A percentile compares a stretch with the other conserved stretches of the same genome.
These are phyloP conservation scores for Drosophila tsacasi DNA, from an alignment of 1,140 invertebrate species.

Conservation along the genomic window DNA sequence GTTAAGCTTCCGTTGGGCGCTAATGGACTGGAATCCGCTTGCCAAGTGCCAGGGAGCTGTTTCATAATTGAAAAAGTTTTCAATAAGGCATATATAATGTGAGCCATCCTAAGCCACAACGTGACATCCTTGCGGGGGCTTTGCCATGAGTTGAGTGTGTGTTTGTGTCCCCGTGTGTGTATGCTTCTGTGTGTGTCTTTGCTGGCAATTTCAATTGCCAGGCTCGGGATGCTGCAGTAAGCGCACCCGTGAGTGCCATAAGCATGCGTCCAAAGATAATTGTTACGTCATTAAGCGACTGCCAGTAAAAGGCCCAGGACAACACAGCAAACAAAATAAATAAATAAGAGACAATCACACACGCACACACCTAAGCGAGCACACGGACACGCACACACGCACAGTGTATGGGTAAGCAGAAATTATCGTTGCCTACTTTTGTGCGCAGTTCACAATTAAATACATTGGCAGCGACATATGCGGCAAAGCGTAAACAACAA, in stretches of 20 bases:
- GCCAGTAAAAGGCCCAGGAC: constrained; percentile 45
- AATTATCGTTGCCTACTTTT: constrained; percentile 66
- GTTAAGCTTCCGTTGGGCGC: constrained; percentile 41
- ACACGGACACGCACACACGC: constrained; percentile 12
- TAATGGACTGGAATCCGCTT: constrained; percentile 36
- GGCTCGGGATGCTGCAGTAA: constrained; percentile 59
- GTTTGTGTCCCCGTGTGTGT: constrained; percentile 9
- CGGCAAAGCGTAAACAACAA: constrained; percentile 79
- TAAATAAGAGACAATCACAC: constrained; percentile 52
- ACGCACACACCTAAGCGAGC: constrained; percentile 3
- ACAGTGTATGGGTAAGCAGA: constrained; percentile 20
- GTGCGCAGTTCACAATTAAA: constrained; percentile 69
- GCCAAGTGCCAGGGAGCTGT: constrained; percentile 20
- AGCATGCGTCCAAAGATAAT: constrained; percentile 76
- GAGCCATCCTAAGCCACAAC: constrained; percentile 41
- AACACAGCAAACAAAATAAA: constrained; percentile 61
- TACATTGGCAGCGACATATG: constrained; percentile 78
- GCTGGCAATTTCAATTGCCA: constrained; percentile 73
- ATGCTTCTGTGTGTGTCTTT: neutral
- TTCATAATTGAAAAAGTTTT: constrained; percentile 56
- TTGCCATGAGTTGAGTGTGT: constrained; percentile 1
- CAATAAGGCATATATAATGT: constrained; percentile 50
- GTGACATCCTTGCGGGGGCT: constrained; percentile 32
- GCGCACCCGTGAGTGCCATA: constrained; percentile 76
- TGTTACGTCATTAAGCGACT: constrained; percentile 78